Conservation (phyloP, 2,797 vertebrate species). For the Spinibarbus caldwelli region DNA sequence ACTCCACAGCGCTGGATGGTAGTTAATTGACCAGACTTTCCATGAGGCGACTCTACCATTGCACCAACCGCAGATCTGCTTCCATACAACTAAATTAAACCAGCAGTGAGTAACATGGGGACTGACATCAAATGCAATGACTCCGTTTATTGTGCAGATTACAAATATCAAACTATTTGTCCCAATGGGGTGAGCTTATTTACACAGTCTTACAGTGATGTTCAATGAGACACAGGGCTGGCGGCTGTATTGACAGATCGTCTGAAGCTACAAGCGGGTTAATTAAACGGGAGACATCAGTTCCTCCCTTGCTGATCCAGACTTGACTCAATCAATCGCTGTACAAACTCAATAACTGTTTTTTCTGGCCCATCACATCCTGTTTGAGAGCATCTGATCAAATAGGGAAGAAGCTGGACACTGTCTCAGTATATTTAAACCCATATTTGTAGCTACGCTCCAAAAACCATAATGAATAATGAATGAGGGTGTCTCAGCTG, state of each 20-base stretch:
- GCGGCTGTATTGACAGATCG: conserved; percentile 25
- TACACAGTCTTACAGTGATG: neutral
- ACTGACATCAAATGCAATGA: conserved; percentile 6
- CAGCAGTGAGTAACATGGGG: neutral
- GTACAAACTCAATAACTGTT: conserved; percentile 30
- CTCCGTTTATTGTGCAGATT: conserved; percentile 25
- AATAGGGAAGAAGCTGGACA: neutral
- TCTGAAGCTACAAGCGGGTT: conserved; percentile 22
- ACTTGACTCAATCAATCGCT: conserved; percentile 39
- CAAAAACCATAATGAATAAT: conserved; percentile 27
- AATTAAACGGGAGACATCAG: conserved; percentile 45
- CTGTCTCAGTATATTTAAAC: conserved; percentile 4
- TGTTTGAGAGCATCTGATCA: conserved; percentile 35
- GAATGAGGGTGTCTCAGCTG: conserved; percentile 21
- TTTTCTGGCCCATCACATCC: conserved; percentile 32
- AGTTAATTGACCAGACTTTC: conserved; percentile 30
- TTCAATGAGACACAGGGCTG: conserved; percentile 7
- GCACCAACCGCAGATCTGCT: neutral
- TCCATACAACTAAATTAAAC: conserved; percentile 21
- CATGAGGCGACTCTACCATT: neutral
- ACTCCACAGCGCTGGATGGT: neutral
- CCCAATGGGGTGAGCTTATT: conserved; percentile 11
- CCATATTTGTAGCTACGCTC: neutral
- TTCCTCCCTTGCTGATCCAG: conserved; percentile 35
- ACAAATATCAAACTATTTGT: conserved; percentile 24